These are phyloP conservation scores for Cryptus armator DNA, from an alignment of 2,888 invertebrate genomes.

Conservation along the genomic window DNA sequence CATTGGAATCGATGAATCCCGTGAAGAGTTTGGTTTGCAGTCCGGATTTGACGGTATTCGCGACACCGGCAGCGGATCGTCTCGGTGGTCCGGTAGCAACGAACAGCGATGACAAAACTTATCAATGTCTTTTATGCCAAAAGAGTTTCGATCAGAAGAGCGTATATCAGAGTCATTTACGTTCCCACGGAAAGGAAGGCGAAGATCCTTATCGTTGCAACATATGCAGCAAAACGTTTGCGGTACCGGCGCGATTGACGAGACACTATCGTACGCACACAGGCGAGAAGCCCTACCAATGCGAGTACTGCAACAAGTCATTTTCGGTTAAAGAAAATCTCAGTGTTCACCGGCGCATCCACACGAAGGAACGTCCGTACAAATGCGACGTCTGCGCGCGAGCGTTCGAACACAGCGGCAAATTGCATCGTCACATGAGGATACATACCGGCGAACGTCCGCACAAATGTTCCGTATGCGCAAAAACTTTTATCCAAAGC, in stretches of 20 bases:
- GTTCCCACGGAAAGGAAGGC: conserved; percentile 88
- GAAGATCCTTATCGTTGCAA: conserved; percentile 94
- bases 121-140: conserved; percentile 90
- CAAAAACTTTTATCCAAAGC: conserved; percentile 96
- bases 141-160: conserved; percentile 92
- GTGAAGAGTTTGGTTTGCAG: conserved; percentile 88
- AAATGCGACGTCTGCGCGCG: conserved; percentile 95
- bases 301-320: conserved; percentile 96
- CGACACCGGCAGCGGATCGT: conserved; percentile 73
- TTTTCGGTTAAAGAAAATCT: conserved; percentile 97
- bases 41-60: conserved; percentile 87
- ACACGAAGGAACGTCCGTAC: conserved; percentile 96
- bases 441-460: conserved; percentile 96
- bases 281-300: conserved; percentile 95
- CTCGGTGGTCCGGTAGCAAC: conserved; percentile 57
- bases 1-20: conserved; percentile 74
- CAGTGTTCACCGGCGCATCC: conserved; percentile 94
- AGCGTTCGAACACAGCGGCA: conserved; percentile 96
- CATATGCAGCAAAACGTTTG: conserved; percentile 96
- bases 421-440: conserved; percentile 95
- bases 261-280: conserved; percentile 96
- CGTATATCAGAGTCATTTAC: conserved; percentile 90
- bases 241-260: conserved; percentile 94
- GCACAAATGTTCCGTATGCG: conserved; percentile 94
- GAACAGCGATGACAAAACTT: conserved; percentile 82